These are phyloP conservation scores for Probosciger aterrimus DNA, from an alignment of 2,113 vertebrate species.

Conservation along the genomic window DNA sequence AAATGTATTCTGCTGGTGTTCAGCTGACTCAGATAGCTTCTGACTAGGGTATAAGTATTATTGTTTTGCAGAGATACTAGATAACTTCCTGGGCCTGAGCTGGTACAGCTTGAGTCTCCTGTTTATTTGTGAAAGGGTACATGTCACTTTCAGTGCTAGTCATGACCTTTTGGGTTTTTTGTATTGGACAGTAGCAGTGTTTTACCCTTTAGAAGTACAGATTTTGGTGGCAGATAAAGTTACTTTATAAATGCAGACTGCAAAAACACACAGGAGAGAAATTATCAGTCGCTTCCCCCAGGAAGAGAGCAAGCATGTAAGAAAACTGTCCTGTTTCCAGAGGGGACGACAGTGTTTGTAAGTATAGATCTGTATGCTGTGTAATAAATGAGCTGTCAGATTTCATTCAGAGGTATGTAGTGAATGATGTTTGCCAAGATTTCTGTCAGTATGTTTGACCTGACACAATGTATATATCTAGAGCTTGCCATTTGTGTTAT, in stretches of 20 bases:
- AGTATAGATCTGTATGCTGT: background rate
- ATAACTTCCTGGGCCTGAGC: background rate
- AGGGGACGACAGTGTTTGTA: background rate
- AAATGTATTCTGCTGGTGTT: background rate
- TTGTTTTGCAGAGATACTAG: background rate
- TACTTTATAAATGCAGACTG: background rate
- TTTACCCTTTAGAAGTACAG: background rate
- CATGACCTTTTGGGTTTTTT: background rate
- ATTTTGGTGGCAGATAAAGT: background rate
- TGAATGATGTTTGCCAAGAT: background rate
- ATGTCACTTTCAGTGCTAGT: background rate
- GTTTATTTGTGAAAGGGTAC: background rate
- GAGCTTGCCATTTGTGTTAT: background rate
- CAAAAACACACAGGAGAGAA: background rate
- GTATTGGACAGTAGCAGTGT: background rate
- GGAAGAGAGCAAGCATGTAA: background rate
- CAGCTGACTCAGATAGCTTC: background rate
- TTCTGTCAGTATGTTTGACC: background rate
- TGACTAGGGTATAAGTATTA: background rate
- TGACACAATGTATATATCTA: background rate
- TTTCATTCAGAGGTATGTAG: background rate
- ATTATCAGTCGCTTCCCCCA: accelerated
- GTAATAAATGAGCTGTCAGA: background rate
- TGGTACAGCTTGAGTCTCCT: background rate
- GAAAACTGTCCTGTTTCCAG: background rate